phyloP scores from a whole-genome alignment of 2,888 invertebrate genomes.

The Drosophila setosimentum region DNA sequence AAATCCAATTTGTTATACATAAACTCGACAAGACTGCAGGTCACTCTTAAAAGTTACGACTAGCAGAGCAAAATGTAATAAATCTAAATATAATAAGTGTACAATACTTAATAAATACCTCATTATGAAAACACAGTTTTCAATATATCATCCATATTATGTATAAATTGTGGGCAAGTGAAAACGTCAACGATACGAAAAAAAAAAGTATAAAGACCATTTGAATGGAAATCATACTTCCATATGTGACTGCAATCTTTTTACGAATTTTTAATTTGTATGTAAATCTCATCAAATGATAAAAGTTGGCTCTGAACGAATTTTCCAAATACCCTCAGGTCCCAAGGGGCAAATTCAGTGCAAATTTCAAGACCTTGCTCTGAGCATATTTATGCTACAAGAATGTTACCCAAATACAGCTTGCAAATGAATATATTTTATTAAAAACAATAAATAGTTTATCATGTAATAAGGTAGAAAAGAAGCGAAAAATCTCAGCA shows the following conservation, averaged over 20 bases:
- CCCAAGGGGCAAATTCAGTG: background rate
- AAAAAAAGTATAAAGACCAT: background rate
- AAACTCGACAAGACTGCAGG: background rate
- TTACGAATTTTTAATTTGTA: slow-evolving; percentile 2
- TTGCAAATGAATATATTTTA: background rate
- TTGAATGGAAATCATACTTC: background rate
- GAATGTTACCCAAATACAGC: background rate
- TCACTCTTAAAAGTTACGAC: background rate
- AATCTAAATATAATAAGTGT: background rate
- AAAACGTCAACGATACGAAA: background rate
- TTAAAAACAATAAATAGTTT: background rate
- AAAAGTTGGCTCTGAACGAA: background rate
- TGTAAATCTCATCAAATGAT: background rate
- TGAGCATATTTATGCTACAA: background rate
- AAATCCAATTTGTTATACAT: background rate
- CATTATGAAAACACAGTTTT: background rate
- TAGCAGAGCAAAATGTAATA: background rate
- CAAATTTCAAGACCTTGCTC: background rate
- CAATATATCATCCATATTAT: background rate
- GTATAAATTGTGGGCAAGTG: background rate
- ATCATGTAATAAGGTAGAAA: background rate
- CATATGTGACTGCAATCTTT: background rate
- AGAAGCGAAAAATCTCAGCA: background rate
- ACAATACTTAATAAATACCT: background rate
- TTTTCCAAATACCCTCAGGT: background rate